Base-by-base conservation (phyloP, 1,140 invertebrate species). In the Diabrotica virgifera region DNA sequence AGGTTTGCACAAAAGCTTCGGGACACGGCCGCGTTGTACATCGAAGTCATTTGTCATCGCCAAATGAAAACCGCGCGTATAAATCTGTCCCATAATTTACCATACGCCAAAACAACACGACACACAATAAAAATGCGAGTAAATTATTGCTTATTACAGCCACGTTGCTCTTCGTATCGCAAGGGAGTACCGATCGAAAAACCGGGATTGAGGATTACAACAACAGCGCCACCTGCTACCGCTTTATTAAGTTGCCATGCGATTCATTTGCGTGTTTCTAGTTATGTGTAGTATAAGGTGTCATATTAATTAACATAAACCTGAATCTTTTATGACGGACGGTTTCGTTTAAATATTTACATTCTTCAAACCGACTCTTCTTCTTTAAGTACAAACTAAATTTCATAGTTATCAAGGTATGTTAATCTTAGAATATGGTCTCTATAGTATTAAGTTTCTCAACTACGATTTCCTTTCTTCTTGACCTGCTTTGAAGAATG, bases 51-150 rank as follows among this genome's bases (percentile, higher is more conserved):
- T 75, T 75, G 74, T 75, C 74, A 75, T 72, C 50, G 54, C 36
- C 65, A 66, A 71, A 74, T 70, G 72, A 69, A 71, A 69, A 70
- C 70, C 70, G 60, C 68, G 62, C 69, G 65, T 67, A 72, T 75
- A 74, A 73, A 76, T 72, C 75, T 76, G 74, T 72, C 73, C 68
- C 75, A 76, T 78, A 78, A 78, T 72, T 78, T 76, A 77, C 73
- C 51, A 40, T 53, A 74, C 72, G 74, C 77, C 76, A 77, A 78
- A 78, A 78, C 77, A 78, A 76, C 74, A 73, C 72, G 76, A 77
- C 74, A 71, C 64, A 68, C 64, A 71, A 46, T 68, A 75, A 74
- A 75, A 75, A 73, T 76, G 69, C 68, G 58, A 71, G 68, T 76
- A 75, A 78, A 72, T 75, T 78, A 78, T 78, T 73, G 77, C 77